A percentile compares a stretch with the other conserved stretches of the same genome.
Conservation (phyloP, 2,888 invertebrate species). For the Oscheius onirici region DNA sequence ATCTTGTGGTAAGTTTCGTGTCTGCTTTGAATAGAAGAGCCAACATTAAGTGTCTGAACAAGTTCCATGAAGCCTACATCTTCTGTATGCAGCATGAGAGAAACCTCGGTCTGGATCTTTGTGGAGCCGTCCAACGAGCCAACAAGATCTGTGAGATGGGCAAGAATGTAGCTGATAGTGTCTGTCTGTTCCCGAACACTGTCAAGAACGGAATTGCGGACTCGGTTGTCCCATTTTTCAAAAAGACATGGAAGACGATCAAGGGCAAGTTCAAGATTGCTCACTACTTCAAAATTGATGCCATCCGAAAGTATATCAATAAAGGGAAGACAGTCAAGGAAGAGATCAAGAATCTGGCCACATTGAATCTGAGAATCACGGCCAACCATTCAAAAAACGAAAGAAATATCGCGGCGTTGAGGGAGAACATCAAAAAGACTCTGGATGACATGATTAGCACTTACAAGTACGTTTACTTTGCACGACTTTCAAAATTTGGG, state of each 20-base stretch:
- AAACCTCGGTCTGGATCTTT: constrained; percentile 38
- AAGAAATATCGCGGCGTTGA: background rate
- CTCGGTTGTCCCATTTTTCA: constrained; percentile 40
- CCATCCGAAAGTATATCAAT: background rate
- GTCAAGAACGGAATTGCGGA: constrained; percentile 41
- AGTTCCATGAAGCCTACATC: constrained; percentile 43
- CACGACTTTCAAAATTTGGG: too few relatives aligned
- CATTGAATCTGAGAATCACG: constrained; percentile 7
- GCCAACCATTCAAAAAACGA: constrained; percentile 2
- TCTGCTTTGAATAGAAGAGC: background rate
- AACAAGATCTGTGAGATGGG: constrained; percentile 33
- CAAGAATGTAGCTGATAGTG: constrained; percentile 9
- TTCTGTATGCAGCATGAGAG: constrained; percentile 38
- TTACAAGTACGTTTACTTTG: background rate
- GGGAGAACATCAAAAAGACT: constrained; percentile 22
- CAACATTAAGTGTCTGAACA: constrained; percentile 37
- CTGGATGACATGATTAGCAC: constrained; percentile 7
- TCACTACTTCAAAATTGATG: constrained; percentile 27
- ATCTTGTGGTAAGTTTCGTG: constrained; percentile 26
- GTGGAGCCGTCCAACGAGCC: constrained; percentile 35
- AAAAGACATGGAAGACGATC: constrained; percentile 2
- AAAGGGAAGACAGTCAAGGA: constrained; percentile 18
- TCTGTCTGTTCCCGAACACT: constrained; percentile 35
- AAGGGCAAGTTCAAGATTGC: constrained; percentile 2
- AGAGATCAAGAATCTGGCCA: constrained; percentile 30